Evolutionary conservation across 2,113 vertebrate genomes (phyloP).

Genomic region (Sitta europaea): DNA sequence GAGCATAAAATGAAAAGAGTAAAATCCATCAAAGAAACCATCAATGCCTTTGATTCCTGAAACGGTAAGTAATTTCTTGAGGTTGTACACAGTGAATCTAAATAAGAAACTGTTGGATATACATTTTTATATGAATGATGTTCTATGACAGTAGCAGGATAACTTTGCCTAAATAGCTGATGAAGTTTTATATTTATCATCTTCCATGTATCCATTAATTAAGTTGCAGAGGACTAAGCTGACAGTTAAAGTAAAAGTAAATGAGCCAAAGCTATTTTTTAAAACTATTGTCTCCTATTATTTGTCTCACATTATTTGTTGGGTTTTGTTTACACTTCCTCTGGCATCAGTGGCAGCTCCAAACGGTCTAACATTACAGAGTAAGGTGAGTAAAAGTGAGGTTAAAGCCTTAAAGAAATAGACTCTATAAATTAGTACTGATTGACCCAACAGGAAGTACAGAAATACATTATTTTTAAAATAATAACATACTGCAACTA

Average conservation of each 20-base stretch:
- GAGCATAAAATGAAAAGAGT: neutral
- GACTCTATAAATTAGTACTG: neutral
- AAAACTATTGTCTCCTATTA: neutral
- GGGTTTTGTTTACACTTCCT: neutral
- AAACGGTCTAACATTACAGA: neutral
- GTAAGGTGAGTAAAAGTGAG: neutral
- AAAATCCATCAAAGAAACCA: neutral
- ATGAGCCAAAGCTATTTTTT: neutral
- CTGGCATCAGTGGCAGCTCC: neutral
- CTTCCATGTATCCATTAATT: neutral
- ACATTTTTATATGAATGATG: neutral
- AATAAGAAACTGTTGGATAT: neutral
- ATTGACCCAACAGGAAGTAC: neutral
- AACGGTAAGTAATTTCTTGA: neutral
- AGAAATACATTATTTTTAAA: neutral
- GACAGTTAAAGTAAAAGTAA: neutral
- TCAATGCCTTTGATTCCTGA: neutral
- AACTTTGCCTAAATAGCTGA: neutral
- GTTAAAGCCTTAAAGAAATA: neutral
- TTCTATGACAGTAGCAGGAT: neutral
- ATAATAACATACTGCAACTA: neutral
- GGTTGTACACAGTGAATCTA: neutral
- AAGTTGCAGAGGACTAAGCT: neutral
- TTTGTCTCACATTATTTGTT: neutral
- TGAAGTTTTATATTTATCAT: neutral